Base-by-base conservation (phyloP, 2,888 invertebrate species). In the Dorcus hopei region DNA sequence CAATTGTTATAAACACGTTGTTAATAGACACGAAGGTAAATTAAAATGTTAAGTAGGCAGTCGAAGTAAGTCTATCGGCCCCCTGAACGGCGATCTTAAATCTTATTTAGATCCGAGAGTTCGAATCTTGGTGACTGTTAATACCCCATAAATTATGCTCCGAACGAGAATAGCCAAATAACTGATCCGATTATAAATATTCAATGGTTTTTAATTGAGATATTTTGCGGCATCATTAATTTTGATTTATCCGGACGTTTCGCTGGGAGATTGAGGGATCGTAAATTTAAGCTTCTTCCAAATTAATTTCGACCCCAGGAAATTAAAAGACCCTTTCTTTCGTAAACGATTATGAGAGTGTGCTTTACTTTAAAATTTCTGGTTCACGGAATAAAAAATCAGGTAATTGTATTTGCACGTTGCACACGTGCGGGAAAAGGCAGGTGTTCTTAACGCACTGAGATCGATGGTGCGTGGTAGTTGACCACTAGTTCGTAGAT, bases 161-260 rank as follows among this genome's bases (percentile, higher is more conserved):
- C 48, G 61, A 64, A 64, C 60, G 59, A 64, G 58, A 50, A 49
- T 48, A 50, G 45, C 39, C 48, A n/a, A 49, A 47, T 61, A 56
- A 50, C 56, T 59, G 58, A 63, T 59, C 59, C 58, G 63, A 62
- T 62, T 62, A 65, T 64, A 66, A 65, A 64, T 65, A 66, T 66
- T 62, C 63, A 65, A 63, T 53, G 61, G 58, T 60, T 59, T 59
- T 61, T 63, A 64, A 61, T 56, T 61, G 61, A 59, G 58, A 59
- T 62, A 62, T 64, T 64, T 62, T 63, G 64, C 66, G 63, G 62
- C 60, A 59, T 68, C 68, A 65, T 68, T 68, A 66, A 66, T 64
- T 58, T 64, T 65, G 66, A 68, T 68, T 68, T 66, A 64, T 64
- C 57, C 59, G 61, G 59, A 59, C 50, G 49, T 58, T 54, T 42